Evolutionary conservation across 2,797 vertebrate species (phyloP), one percentile per base, ranked within the genome.

Genomic region (Sphaeramia orbicularis): DNA sequence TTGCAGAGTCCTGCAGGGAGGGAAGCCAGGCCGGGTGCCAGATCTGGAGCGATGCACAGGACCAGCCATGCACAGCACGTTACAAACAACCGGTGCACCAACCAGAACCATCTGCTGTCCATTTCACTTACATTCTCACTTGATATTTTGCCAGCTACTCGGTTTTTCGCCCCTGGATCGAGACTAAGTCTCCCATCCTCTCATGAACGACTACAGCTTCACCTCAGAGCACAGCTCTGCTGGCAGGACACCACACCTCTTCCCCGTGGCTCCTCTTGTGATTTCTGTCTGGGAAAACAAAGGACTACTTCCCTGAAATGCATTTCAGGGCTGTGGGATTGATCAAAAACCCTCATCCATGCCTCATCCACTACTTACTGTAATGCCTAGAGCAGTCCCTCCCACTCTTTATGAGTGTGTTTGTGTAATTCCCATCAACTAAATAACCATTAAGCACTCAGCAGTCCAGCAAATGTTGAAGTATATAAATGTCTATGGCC

Each of bases 101-200:
- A 85, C 83, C 78, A 79, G 30, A 83, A 84, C 91, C 91, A 92
- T 92, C 91, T 93, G 91, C 79, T 85, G 76, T 74, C 85, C 66
- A 76, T 88, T 90, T 81, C 78, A 81, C 86, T 85, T 65, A 79
- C 87, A 86, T 55, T 79, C 74, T 78, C 76, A 65, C 62, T 88
- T 89, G 74, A 91, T 75, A 72, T 70, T 74, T 47, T 76, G 81
- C 88, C 87, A 89, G 57, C 57, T 19, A 50, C 51, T 74, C 2
- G 7, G 41, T 78, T 74, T 76, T 81, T 73, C 74, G 66, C 69
- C 74, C 66, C 62, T 81, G 63, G 76, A 84, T 67, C 0, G 18
- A 81, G 49, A 67, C 59, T 65, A 54, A 82, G 71, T 44, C 65
- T 19, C 48, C 65, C 36, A 1, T 76, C 71, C 68, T 51, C 68